Evolutionary conservation across 2,797 vertebrate genomes (phyloP), one percentile per base, ranked within the genome.

Genomic region (Ispidina picta): DNA sequence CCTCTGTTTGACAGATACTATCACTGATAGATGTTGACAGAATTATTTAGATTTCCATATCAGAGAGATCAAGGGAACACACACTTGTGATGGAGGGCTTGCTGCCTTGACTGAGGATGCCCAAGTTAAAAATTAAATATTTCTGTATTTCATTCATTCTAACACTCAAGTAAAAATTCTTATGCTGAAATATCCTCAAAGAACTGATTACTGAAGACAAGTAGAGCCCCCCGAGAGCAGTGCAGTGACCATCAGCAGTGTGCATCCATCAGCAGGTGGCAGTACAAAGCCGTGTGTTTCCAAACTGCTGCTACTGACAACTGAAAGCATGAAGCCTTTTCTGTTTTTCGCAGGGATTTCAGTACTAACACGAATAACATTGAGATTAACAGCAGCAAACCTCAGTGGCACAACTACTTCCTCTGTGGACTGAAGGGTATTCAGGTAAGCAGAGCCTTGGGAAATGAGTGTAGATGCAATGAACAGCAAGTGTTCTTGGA

Each of bases 391-490:
- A 97, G 97, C 97, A 97, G 98, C 20, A 98, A 99, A 95, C 99
- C 98, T 95, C 97, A 98, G 12, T 99, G 99, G 99, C 93, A 98
- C 96, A 98, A 98, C 97, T 99, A 99, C 96, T 99, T 99, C 96
- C 98, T 99, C n/a, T 99, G 99, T 97, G 99, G 99, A 83, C 97
- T 99, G 74, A 99, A 99, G 97, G 99, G 99, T 89, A 98, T 99
- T 94, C 98, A 99, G 99, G 99, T 99, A 97, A 97, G 94, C 33
- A 89, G 66, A 89, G 88, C 28, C 18, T 81, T 84, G 29, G 0
- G 2, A 41, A 71, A 65, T 49, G 20, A 33, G 59, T 12, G 15
- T 69, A 64, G 33, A 68, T 46, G 8, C 70, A 54, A 92, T 71
- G 86, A 39, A 69, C 0, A 7, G 31, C 12, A 88, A 43, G 35